Conservation (phyloP, 2,888 invertebrate genomes). For the Rambutsinella grinnellia region DNA sequence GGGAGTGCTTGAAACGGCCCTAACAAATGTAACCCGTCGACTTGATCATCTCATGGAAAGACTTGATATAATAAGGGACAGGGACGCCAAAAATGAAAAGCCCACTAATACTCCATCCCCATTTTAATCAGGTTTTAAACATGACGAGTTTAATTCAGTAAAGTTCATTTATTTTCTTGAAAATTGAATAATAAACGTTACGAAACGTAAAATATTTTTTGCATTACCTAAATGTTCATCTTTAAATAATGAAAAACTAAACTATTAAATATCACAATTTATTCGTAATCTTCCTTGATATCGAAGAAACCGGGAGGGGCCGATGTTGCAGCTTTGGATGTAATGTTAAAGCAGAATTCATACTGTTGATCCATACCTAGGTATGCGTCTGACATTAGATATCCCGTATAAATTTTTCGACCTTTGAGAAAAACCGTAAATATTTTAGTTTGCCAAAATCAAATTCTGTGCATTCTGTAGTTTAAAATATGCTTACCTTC, state of each 20-base stretch:
- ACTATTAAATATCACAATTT: neutral
- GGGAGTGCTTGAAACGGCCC: conserved; percentile 41
- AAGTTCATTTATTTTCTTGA: too few species aligned
- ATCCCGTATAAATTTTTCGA: conserved; percentile 82
- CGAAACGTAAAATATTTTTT: too few species aligned
- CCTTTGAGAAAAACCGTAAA: conserved; percentile 72
- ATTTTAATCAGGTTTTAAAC: too few species aligned
- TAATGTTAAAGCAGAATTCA: conserved; percentile 71
- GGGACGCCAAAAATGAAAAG: neutral
- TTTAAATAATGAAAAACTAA: too few species aligned
- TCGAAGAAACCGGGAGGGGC: conserved; percentile 57
- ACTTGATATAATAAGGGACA: conserved; percentile 7
- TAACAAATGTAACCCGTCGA: conserved; percentile 41
- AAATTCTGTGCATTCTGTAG: neutral
- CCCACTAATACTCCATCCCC: too few species aligned
- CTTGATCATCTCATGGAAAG: conserved; percentile 33
- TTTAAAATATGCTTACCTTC: conserved; percentile 36
- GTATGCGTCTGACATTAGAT: conserved; percentile 92
- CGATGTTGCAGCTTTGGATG: conserved; percentile 15
- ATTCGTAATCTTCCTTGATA: conserved; percentile 28
- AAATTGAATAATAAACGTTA: too few species aligned
- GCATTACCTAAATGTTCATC: too few species aligned
- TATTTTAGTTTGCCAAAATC: neutral
- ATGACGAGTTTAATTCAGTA: too few species aligned
- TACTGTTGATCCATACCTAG: conserved; percentile 95